Percentiles rank a stretch among this genome's conserved stretches.
Conservation (phyloP, 2,888 invertebrate genomes). For the Oscheius sp. region DNA sequence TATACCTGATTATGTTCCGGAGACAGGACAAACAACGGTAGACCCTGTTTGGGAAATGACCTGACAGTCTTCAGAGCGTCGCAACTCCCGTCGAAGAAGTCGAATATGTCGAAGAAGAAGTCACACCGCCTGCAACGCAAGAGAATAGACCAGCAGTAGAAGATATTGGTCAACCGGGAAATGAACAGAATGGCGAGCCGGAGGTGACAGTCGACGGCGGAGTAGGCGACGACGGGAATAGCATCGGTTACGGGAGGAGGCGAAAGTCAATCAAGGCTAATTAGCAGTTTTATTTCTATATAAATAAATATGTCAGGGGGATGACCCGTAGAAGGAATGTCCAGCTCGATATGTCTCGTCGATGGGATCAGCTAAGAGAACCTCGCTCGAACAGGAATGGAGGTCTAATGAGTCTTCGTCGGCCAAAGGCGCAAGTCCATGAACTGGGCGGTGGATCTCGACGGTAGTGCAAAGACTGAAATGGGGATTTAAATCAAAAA, state of each 20-base stretch:
- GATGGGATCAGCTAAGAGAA: background rate
- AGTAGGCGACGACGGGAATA: constrained; percentile 2
- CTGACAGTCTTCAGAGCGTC: background rate
- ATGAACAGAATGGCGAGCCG: background rate
- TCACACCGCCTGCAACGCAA: background rate
- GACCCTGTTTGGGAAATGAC: no score
- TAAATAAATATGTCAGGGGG: background rate
- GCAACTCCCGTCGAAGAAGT: background rate
- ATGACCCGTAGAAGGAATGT: constrained; percentile 13
- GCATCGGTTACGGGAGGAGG: background rate
- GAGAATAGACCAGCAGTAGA: background rate
- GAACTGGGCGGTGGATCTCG: constrained; percentile 31
- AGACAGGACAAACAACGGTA: no score
- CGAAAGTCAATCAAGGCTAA: no score
- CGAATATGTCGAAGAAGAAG: background rate
- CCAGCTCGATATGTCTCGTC: constrained; percentile 25
- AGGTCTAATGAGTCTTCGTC: constrained; percentile 32
- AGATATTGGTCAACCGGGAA: background rate
- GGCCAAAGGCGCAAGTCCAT: constrained; percentile 32
- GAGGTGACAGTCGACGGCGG: constrained; percentile 3
- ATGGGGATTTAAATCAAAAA: background rate
- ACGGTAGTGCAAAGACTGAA: constrained; percentile 21
- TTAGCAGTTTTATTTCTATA: background rate
- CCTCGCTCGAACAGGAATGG: constrained; percentile 26
- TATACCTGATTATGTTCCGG: no score